These are phyloP conservation scores for Connochaetes taurinus DNA, from an alignment of 2,113 vertebrate species.

Conservation along the genomic window DNA sequence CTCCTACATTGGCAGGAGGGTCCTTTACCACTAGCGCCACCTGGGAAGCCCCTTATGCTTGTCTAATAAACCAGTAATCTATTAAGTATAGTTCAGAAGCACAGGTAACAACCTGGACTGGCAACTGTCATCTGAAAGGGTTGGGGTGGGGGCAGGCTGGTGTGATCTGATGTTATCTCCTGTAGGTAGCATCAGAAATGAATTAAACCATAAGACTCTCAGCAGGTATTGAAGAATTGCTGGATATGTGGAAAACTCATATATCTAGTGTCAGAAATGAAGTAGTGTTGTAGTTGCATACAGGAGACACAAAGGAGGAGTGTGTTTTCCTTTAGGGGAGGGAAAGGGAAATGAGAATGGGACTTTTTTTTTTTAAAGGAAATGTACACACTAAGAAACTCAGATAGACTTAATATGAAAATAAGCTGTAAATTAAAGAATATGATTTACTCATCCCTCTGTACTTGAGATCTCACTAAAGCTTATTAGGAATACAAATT, in stretches of 20 bases:
- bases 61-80: not conserved
- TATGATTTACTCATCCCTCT: not conserved
- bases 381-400: not conserved
- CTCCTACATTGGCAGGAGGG: not conserved
- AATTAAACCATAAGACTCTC: not conserved
- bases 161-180: not conserved
- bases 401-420: not conserved
- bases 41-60: not conserved
- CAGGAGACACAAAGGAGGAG: not conserved
- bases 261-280: not conserved
- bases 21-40: not conserved
- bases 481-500: not conserved
- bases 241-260: not conserved
- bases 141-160: not conserved
- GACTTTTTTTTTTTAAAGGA: slow-evolving; percentile 11
- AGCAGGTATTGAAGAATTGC: not conserved
- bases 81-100: not conserved
- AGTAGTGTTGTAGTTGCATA: not conserved
- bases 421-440: not conserved
- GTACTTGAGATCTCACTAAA: not conserved
- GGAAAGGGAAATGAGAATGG: not conserved
- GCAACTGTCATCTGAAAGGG: not conserved
- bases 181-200: not conserved
- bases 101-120: not conserved
- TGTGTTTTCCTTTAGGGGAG: not conserved